A percentile compares a stretch with the other conserved stretches of the same genome.
Evolutionary conservation across 2,113 vertebrate genomes (phyloP).

Genomic region (Lophura nycthemera): DNA sequence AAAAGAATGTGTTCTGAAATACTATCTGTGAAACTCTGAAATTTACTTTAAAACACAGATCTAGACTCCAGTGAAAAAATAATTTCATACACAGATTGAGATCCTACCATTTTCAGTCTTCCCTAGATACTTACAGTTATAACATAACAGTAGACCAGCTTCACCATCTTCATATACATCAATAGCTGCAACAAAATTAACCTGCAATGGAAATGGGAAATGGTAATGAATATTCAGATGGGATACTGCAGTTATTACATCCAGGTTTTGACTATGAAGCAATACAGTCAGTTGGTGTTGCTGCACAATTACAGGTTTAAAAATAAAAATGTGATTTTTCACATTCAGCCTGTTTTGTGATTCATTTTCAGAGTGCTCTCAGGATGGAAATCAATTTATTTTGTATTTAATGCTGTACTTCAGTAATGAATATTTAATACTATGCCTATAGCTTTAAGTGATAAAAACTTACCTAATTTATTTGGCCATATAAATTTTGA

Average conservation of each 20-base stretch:
- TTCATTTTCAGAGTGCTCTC: background rate
- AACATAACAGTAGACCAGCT: constrained; percentile 93
- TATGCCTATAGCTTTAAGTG: background rate
- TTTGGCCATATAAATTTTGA: background rate
- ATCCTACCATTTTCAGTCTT: background rate
- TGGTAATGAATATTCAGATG: constrained; percentile 5
- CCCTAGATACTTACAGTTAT: constrained; percentile 91
- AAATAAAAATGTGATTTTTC: background rate
- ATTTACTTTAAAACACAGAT: background rate
- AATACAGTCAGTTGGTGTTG: background rate
- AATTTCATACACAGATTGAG: background rate
- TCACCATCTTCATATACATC: constrained; percentile 99
- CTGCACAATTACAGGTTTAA: background rate
- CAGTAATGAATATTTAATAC: background rate
- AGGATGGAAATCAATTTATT: background rate
- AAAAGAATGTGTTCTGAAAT: background rate
- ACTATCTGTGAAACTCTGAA: background rate
- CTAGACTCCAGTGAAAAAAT: background rate
- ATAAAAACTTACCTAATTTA: background rate
- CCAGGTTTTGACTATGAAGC: background rate
- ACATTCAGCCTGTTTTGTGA: background rate
- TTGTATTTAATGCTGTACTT: background rate
- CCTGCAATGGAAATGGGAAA: constrained; percentile 83
- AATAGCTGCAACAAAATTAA: constrained; percentile 97
- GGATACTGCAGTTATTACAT: background rate